phyloP scores from a whole-genome alignment of 2,113 vertebrate species.

The Neoarius graeffei region DNA sequence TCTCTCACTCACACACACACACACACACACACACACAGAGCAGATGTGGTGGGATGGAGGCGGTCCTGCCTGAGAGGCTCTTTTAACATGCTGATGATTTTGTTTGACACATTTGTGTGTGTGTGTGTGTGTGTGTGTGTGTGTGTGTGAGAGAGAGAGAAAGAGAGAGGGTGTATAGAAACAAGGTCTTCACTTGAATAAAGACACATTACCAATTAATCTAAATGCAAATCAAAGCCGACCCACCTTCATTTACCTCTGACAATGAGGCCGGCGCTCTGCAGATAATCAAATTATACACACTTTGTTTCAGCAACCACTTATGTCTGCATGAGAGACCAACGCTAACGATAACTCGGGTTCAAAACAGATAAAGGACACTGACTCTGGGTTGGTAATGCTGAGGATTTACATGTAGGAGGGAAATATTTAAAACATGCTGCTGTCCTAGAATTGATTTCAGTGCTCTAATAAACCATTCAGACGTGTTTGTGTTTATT shows the following conservation, averaged over 20 bases:
- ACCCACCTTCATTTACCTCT: slow-evolving; percentile 36
- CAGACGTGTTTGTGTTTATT: neutral
- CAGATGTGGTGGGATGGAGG: neutral
- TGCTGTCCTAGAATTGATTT: neutral
- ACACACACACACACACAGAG: slow-evolving; percentile 1
- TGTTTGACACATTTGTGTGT: neutral
- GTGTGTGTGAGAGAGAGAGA: neutral
- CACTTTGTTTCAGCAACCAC: neutral
- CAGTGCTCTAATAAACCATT: neutral
- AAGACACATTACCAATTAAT: slow-evolving; percentile 48
- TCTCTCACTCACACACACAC: neutral
- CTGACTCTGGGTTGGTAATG: neutral
- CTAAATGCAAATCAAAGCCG: slow-evolving; percentile 50
- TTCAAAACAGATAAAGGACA: slow-evolving; percentile 1
- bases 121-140: neutral
- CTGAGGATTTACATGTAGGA: neutral
- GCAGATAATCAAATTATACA: slow-evolving; percentile 47
- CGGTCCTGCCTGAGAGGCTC: slow-evolving; percentile 14
- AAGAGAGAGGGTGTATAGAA: neutral
- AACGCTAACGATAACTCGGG: neutral
- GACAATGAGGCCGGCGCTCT: slow-evolving; percentile 36
- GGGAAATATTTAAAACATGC: neutral
- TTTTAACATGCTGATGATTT: slow-evolving; percentile 22
- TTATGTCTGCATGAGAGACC: neutral
- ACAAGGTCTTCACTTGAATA: slow-evolving; percentile 28